Conservation (phyloP, 2,888 invertebrate species). For the Selenia dentaria region DNA sequence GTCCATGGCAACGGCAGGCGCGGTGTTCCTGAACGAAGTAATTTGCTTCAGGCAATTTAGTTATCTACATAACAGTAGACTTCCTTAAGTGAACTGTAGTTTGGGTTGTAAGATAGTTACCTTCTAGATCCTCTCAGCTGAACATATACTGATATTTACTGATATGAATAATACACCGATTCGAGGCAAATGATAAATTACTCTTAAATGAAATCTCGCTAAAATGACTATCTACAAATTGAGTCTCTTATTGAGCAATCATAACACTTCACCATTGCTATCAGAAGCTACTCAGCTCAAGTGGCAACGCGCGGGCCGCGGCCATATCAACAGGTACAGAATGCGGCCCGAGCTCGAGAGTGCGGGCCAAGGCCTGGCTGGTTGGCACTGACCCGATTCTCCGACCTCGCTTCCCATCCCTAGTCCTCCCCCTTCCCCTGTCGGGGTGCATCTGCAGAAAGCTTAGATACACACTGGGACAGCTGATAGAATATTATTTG, state of each 20-base stretch:
- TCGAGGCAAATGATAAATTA: no score
- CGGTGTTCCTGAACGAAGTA: no score
- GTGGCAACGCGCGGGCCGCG: not conserved
- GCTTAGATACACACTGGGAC: slow-evolving; percentile 9
- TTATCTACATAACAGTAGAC: no score
- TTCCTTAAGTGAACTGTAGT: no score
- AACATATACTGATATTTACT: no score
- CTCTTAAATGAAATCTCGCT: no score
- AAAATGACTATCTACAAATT: no score
- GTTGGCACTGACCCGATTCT: slow-evolving; percentile 69
- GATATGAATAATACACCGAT: no score
- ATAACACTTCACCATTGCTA: not conserved
- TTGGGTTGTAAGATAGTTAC: no score
- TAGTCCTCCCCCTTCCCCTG: slow-evolving; percentile 17
- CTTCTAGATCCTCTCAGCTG: no score
- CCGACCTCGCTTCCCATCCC: slow-evolving; percentile 44
- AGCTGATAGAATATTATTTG: slow-evolving; percentile 11
- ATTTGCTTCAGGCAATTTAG: no score
- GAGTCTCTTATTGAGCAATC: not conserved
- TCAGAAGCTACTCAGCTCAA: not conserved
- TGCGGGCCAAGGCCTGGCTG: slow-evolving; percentile 58
- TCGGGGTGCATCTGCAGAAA: slow-evolving; percentile 30
- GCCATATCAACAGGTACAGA: slow-evolving; percentile 61
- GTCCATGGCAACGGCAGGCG: no score
- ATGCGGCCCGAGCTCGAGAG: not conserved